These are phyloP conservation scores for Plutella xylostella DNA, from an alignment of 2,888 invertebrate genomes.

Conservation along the genomic window DNA sequence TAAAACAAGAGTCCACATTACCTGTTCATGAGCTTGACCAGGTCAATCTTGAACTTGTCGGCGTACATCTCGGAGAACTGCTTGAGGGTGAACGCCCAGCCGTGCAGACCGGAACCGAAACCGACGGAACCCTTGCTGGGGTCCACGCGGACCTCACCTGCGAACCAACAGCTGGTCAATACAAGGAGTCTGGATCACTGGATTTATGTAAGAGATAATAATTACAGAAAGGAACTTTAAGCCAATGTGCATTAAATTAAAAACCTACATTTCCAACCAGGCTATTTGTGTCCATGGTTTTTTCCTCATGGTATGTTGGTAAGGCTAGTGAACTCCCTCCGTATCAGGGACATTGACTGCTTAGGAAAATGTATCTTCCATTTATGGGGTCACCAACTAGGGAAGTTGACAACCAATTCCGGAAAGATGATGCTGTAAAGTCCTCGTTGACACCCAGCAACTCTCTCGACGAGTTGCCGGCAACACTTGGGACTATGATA, in stretches of 20 bases:
- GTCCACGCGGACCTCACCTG: conserved; percentile 94
- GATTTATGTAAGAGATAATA: too few relatives aligned
- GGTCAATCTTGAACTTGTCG: conserved; percentile 98
- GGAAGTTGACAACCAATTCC: conserved; percentile 51
- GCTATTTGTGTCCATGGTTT: too few relatives aligned
- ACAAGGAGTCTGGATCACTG: too few relatives aligned
- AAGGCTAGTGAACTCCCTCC: too few relatives aligned
- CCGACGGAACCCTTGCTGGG: conserved; percentile 99
- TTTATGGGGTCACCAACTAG: conserved; percentile 48
- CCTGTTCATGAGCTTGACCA: conserved; percentile 95
- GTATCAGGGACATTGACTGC: too few relatives aligned
- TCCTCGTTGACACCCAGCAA: conserved; percentile 65
- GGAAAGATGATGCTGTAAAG: conserved; percentile 40
- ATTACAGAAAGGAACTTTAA: too few relatives aligned
- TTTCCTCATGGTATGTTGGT: too few relatives aligned
- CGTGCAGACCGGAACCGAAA: conserved; percentile 99
- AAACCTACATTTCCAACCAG: too few relatives aligned
- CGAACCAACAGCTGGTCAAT: not conserved
- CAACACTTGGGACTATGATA: conserved; percentile 68
- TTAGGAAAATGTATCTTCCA: conserved; percentile 35
- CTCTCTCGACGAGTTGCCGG: conserved; percentile 43
- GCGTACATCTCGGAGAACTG: conserved; percentile 99
- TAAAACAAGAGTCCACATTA: conserved; percentile 24
- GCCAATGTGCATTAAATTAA: too few relatives aligned
- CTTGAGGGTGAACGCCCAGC: conserved; percentile 99